Base-by-base conservation (phyloP, 2,113 vertebrate species). In the Variabilichromis moorii region DNA sequence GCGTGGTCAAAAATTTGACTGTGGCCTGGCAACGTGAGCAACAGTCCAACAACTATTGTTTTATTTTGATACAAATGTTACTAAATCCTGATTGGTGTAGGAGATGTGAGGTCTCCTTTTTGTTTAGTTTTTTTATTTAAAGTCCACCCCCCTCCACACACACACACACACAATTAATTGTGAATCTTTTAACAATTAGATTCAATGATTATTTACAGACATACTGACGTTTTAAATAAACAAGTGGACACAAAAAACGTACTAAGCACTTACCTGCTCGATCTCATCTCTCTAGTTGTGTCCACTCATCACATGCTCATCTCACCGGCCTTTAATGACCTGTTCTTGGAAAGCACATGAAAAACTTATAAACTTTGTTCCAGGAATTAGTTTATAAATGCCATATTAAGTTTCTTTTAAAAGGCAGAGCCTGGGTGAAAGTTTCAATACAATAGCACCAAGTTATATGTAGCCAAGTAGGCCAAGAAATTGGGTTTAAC, bases 401-500 rank as follows among this genome's bases (percentile, higher is more conserved):
- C 35, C 37, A 68, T 40, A 84, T 80, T 9, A 81, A 82, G 11
- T 33, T 59, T 73, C 19, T 85, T 90, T 86, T 90, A 16, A 24
- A 45, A 83, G 63, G 73, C 28, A 5, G 28, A 91, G 21, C 12
- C 4, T 5, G 8, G 9, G 21, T 19, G 9, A 68, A 53, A 40
- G 55, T 66, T 12, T 2, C 8, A 37, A 21, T 87, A 4, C 19
- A 78, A 80, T 7, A 45, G 40, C 19, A 63, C 28, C 45, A 81
- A 89, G 35, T 45, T 79, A 82, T n/a, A 9, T 76, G 37, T 6
- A n/a, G 35, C 24, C 50, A 55, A 57, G 53, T 50, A 55, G 50
- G 82, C 63, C 82, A 12, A n/a, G 33, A 66, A 66, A 66, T 37
- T 21, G 33, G 19, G 61, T 37, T 88, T 93, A 90, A 95, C 17